These are phyloP conservation scores for Pseudochirops corinnae DNA, from an alignment of 2,797 vertebrate genomes.

Conservation along the genomic window DNA sequence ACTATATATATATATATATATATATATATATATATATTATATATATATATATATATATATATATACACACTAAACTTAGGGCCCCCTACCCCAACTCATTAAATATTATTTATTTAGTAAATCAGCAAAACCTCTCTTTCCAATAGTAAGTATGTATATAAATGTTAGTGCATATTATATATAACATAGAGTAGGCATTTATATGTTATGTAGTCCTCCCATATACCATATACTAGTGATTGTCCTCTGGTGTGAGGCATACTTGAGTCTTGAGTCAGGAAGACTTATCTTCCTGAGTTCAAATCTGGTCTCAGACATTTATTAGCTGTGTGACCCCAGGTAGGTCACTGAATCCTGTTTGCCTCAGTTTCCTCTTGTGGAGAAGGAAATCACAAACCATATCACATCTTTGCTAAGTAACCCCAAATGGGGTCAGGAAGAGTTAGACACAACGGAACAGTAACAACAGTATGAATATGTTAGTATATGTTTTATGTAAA, in stretches of 20 bases:
- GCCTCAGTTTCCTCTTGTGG: background rate
- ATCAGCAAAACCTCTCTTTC: background rate
- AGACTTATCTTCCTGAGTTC: background rate
- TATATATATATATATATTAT: background rate
- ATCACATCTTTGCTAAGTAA: background rate
- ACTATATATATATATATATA: background rate
- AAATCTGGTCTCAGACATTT: background rate
- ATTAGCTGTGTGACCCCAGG: background rate
- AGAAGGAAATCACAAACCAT: background rate
- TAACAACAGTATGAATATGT: background rate
- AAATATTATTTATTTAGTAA: background rate
- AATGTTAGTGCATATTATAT: background rate
- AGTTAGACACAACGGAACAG: background rate
- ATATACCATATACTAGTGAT: no score
- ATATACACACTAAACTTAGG: background rate
- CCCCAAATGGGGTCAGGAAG: background rate
- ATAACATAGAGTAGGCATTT: background rate
- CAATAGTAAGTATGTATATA: background rate
- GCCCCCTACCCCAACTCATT: background rate
- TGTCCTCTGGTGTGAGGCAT: no score
- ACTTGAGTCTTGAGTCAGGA: no score
- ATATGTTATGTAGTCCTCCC: background rate
- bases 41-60: background rate
- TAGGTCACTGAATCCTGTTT: background rate
- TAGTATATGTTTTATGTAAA: background rate